phyloP scores from a whole-genome alignment of 2,888 invertebrate species.

The Ptychoptera contaminata region DNA sequence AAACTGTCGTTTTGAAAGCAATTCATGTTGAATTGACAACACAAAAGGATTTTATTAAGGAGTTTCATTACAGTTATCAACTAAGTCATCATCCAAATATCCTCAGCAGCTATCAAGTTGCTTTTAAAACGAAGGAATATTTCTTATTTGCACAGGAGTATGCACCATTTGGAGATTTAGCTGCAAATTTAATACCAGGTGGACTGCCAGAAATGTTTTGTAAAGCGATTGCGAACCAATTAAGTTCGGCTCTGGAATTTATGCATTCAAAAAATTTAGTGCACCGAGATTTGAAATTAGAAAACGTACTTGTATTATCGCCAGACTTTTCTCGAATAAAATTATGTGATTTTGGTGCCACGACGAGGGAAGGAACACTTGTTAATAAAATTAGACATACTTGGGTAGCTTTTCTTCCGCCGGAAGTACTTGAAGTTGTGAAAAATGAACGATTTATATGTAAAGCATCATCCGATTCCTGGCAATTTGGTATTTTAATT shows the following conservation, averaged over 20 bases:
- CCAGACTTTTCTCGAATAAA: conserved; percentile 49
- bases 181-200: conserved; percentile 43
- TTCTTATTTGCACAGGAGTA: conserved; percentile 54
- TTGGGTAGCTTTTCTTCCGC: conserved; percentile 42
- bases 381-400: conserved; percentile 40
- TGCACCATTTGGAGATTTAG: conserved; percentile 54
- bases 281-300: conserved; percentile 57
- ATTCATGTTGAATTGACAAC: conserved; percentile 42
- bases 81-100: conserved; percentile 63
- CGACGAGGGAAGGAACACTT: conserved; percentile 40
- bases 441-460: conserved; percentile 49
- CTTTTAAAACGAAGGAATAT: conserved; percentile 32
- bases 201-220: conserved; percentile 42
- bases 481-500: conserved; percentile 54
- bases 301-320: conserved; percentile 57
- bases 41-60: conserved; percentile 50
- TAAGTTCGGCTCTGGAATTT: conserved; percentile 60
- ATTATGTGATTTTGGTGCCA: conserved; percentile 60
- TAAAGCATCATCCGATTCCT: conserved; percentile 51
- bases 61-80: conserved; percentile 63
- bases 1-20: conserved; percentile 52
- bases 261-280: conserved; percentile 62
- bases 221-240: conserved; percentile 48
- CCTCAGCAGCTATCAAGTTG: conserved; percentile 58
- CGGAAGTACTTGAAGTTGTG: conserved; percentile 42